Conservation (phyloP, 2,113 vertebrate species). For the Coreoperca whiteheadi region DNA sequence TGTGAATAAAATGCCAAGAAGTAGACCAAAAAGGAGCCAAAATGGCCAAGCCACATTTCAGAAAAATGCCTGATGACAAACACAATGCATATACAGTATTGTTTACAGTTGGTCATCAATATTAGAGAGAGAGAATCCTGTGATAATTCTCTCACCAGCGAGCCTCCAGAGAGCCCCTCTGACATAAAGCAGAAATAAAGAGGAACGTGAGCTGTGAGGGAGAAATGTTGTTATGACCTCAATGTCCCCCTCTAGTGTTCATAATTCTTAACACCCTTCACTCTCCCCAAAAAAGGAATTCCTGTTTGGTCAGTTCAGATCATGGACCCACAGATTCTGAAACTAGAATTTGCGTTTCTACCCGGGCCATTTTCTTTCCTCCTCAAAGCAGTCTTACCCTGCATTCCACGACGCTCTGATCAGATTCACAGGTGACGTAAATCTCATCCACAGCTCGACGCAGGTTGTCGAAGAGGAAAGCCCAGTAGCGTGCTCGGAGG, state of each 20-base stretch:
- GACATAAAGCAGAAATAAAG: slow-evolving; percentile 83
- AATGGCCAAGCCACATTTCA: background rate
- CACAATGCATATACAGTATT: slow-evolving; percentile 62
- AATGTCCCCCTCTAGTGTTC: slow-evolving; percentile 79
- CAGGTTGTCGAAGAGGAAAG: slow-evolving; percentile 98
- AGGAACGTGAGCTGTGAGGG: slow-evolving; percentile 61
- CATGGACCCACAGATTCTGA: background rate
- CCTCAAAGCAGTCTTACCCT: slow-evolving; percentile 81
- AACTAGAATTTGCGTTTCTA: background rate
- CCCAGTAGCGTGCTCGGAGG: slow-evolving; percentile 96
- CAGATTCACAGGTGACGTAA: slow-evolving; percentile 97
- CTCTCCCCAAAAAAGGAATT: slow-evolving; percentile 48
- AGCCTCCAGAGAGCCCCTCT: slow-evolving; percentile 69
- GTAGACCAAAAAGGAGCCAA: background rate
- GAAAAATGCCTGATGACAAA: slow-evolving; percentile 37
- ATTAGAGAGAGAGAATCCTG: slow-evolving; percentile 79
- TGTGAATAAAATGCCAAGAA: background rate
- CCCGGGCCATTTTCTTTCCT: background rate
- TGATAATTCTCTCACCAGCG: slow-evolving; percentile 81
- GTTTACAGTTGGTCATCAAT: slow-evolving; percentile 81
- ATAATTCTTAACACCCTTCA: slow-evolving; percentile 79
- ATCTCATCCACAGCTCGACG: slow-evolving; percentile 97
- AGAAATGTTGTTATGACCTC: slow-evolving; percentile 62
- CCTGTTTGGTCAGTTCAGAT: background rate
- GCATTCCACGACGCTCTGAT: slow-evolving; percentile 98